Evolutionary conservation across 2,888 invertebrate genomes (phyloP).

Genomic region (Chloromyia formosa): DNA sequence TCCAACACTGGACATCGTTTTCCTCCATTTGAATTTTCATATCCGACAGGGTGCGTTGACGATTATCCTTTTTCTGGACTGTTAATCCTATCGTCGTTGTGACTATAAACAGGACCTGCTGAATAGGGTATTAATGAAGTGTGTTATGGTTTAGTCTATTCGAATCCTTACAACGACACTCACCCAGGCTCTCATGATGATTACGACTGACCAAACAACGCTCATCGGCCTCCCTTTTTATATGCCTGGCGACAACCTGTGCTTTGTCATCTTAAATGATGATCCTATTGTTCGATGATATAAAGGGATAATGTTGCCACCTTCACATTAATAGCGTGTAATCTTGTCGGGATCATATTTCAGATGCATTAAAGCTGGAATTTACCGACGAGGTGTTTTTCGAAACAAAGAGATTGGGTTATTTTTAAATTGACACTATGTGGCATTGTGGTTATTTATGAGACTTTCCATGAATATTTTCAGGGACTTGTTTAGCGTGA

Average conservation of each 20-base stretch:
- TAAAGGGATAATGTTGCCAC: neutral
- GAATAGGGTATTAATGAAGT: neutral
- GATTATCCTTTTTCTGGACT: slow-evolving; percentile 30
- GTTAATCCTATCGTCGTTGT: slow-evolving; percentile 4
- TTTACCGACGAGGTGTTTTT: neutral
- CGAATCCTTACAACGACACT: neutral
- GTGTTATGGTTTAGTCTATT: neutral
- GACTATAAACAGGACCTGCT: slow-evolving; percentile 15
- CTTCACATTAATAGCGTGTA: neutral
- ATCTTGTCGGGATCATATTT: slow-evolving; percentile 18
- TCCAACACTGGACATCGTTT: slow-evolving; percentile 27
- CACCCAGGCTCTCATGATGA: slow-evolving; percentile 38
- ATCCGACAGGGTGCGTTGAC: neutral
- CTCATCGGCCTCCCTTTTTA: slow-evolving; percentile 6
- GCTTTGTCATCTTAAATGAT: neutral
- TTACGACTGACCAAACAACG: neutral
- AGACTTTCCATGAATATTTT: neutral
- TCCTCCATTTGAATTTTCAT: slow-evolving; percentile 1
- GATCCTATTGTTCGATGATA: slow-evolving; percentile 19
- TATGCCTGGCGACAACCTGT: neutral
- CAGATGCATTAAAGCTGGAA: slow-evolving; percentile 30
- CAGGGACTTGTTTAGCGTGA: no score
- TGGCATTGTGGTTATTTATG: slow-evolving; percentile 10
- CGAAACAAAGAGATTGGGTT: slow-evolving; percentile 18
- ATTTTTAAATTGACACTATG: slow-evolving; percentile 6